Conservation (phyloP, 2,113 vertebrate genomes). For the Melanerpes aurifrons region DNA sequence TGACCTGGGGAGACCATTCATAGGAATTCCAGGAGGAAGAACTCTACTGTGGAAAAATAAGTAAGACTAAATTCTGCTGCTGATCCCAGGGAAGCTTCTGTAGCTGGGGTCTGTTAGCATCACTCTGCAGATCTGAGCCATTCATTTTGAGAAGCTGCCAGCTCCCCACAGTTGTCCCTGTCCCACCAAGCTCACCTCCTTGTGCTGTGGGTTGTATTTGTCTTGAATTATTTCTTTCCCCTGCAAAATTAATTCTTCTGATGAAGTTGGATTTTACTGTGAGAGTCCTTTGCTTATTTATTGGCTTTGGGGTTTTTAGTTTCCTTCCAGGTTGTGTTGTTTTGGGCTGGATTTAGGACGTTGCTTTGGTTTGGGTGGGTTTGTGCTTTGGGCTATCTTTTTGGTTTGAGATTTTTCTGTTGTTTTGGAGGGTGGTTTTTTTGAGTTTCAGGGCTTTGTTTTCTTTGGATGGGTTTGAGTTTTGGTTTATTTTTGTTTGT, state of each 20-base stretch:
- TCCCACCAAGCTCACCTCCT: not conserved
- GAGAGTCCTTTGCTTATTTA: not conserved
- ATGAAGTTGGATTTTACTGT: not conserved
- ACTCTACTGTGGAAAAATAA: not conserved
- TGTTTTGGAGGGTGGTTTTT: not conserved
- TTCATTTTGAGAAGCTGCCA: not conserved
- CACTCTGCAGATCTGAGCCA: not conserved
- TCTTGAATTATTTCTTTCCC: not conserved
- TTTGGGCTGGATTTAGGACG: not conserved
- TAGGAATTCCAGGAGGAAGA: not conserved
- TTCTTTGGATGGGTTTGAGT: not conserved
- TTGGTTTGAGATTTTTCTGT: not conserved
- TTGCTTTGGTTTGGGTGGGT: not conserved
- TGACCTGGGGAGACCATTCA: fast-evolving
- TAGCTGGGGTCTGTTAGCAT: not conserved
- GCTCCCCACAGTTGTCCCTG: fast-evolving
- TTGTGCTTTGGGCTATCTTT: not conserved
- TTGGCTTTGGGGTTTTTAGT: not conserved
- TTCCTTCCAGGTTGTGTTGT: no score
- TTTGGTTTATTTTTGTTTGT: not conserved
- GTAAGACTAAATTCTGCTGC: not conserved
- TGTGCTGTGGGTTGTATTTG: fast-evolving
- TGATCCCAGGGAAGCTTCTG: not conserved
- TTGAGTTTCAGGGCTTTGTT: not conserved
- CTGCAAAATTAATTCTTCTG: not conserved